Evolutionary conservation across 2,797 vertebrate species (phyloP).

Genomic region (Poecilia picta): DNA sequence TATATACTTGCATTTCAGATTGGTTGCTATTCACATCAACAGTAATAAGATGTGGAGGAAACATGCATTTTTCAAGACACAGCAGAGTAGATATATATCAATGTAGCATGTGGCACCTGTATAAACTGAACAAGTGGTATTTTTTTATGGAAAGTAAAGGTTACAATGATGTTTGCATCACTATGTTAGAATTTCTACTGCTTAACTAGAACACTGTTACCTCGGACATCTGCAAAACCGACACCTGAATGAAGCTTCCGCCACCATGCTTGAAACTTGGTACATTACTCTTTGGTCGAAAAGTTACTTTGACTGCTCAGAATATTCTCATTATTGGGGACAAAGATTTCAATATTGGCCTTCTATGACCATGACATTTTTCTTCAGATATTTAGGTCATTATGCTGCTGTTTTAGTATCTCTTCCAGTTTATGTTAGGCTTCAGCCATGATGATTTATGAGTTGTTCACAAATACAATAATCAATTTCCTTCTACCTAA

Average conservation of each 20-base stretch:
- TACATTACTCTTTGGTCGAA: background rate
- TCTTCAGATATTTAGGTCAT: background rate
- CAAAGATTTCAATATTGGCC: background rate
- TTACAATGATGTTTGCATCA: no score
- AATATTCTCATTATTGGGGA: background rate
- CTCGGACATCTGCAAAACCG: background rate
- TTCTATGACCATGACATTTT: background rate
- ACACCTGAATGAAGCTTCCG: background rate
- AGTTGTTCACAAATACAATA: background rate
- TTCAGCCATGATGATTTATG: background rate
- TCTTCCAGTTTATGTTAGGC: background rate
- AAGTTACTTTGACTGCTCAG: background rate
- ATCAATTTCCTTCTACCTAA: background rate
- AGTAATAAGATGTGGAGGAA: no score
- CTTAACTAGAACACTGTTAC: no score
- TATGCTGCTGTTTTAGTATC: background rate
- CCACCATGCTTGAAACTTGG: background rate
- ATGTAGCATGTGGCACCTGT: no score
- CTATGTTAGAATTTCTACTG: no score
- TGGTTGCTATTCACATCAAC: no score
- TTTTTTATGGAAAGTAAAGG: no score
- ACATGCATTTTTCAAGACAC: no score
- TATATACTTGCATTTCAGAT: no score
- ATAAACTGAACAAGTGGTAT: no score
- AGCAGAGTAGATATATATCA: no score